Percentiles rank a stretch among this genome's conserved stretches.
Conservation (phyloP, 2,797 vertebrate genomes). For the Ctenopoma multispine region DNA sequence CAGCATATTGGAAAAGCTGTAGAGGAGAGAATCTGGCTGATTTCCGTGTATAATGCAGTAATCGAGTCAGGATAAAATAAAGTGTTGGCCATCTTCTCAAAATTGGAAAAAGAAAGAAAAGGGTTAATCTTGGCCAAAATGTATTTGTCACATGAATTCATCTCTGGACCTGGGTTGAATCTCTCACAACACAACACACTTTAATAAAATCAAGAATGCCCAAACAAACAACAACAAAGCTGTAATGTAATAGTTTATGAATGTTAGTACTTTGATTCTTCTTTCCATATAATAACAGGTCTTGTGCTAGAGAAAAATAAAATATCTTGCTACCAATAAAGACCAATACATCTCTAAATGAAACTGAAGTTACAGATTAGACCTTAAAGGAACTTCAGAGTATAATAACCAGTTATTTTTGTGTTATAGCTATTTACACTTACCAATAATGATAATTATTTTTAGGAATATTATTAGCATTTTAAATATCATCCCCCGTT, state of each 20-base stretch:
- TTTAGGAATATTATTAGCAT: too few species aligned
- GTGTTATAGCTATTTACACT: background rate
- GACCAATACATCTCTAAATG: background rate
- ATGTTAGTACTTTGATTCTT: constrained; percentile 13
- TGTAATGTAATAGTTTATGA: background rate
- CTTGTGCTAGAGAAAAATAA: too few species aligned
- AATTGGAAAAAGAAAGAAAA: too few species aligned
- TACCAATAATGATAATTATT: background rate
- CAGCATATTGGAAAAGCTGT: too few species aligned
- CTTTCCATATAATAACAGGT: too few species aligned
- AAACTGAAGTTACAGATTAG: constrained; percentile 11
- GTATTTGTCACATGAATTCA: too few species aligned
- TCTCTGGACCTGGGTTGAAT: background rate
- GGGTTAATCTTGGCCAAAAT: too few species aligned
- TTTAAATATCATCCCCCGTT: background rate
- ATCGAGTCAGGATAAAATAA: too few species aligned
- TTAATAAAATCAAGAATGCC: background rate
- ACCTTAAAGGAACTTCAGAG: constrained; percentile 13
- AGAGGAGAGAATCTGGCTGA: too few species aligned
- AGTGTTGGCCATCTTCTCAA: too few species aligned
- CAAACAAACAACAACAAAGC: background rate
- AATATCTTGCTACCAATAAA: too few species aligned
- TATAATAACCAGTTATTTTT: background rate
- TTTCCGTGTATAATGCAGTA: too few species aligned
- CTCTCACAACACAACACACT: background rate